Base-by-base conservation (phyloP, 1,140 invertebrate species). In the Zaprionus tsacasi region DNA sequence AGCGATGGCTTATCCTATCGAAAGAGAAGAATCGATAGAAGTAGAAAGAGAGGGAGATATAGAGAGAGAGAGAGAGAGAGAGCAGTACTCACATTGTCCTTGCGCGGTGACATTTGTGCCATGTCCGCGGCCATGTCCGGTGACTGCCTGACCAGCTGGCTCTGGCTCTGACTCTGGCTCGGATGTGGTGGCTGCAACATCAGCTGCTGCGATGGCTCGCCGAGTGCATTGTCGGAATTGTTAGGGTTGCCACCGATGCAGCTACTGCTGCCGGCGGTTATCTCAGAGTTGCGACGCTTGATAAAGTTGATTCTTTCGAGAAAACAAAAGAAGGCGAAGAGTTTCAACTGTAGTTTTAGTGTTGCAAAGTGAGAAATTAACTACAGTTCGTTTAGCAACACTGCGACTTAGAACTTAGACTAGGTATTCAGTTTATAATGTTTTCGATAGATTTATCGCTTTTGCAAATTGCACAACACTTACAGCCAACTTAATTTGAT, bases 1-100 rank as follows among this genome's bases (percentile, higher is more conserved):
- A 93, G 70, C 91, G 82, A 92, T 71, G 93, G 93, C 82, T 93
- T 94, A 71, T 94, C 94, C 93, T 94, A 63, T 1, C 92, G 79
- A 11, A 63, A 45, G 5, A 56, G 13, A 55, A 56, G 21, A 17
- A 43, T 30, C 11, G 4, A 2, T 33, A 43, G 21, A 35, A 35
- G 10, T 35, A 0, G 33, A 35, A 8, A 35, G 6, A 8, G 4
- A 35, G 10, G 4, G 40, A 6, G n/a, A n/a, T n/a, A n/a, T n/a
- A n/a, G 6, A 43, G 10, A 38, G 27, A 30, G 27, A 30, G 27
- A 30, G 27, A 30, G 27, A 30, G 27, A 4, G 27, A 30, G 27
- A 12, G n/a, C 21, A 6, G 6, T 33, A 40, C 80, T 83, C 80
- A 94, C 94, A 85, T 93, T 94, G 66, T 93, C 87, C 89, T 91